Evolutionary conservation across 2,888 invertebrate genomes (phyloP), one percentile per base, ranked within the genome.

Genomic region (Argyresthia albistria): DNA sequence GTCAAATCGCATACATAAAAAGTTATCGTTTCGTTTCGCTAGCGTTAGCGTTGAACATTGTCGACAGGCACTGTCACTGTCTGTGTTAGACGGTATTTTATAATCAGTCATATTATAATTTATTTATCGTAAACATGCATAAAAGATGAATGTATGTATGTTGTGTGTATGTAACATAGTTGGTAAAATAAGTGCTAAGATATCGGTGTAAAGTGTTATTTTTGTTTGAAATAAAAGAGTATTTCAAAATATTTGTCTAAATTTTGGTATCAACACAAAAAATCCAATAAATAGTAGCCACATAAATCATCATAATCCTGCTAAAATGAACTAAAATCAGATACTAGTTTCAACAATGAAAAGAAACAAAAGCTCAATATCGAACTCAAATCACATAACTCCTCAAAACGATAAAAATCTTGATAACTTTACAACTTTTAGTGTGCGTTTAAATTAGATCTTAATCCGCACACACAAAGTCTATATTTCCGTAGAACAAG

Each of bases 161-260:
- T n/a, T n/a, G n/a, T n/a, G n/a, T 25, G 25, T 25, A 25, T 25
- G 25, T 25, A 11, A 39, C 68, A 63, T 65, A 65, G 62, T 39
- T 11, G 9, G 39, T 39, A 39, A 8, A 39, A 39, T 39, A 39
- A 39, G 8, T 39, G n/a, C 39, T 73, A 76, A 73, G 70, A 67
- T 25, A 16, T 82, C 62, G 73, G 69, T 82, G 83, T 84, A 70
- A 79, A 78, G 70, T 80, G 78, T 82, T 80, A 73, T 64, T 76
- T 82, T 82, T 63, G 69, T 80, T 78, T 69, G 70, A 65, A 80
- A 78, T 80, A 82, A 83, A 25, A 83, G 74, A 77, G 73, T 74
- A 70, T 73, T 74, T 70, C 61, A 66, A 63, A 68, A 56, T 62
- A 61, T 16, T 43, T 8, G 1, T 55, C 12, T 25, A 25, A 4